phyloP scores from a whole-genome alignment of 2,113 vertebrate species.

The Empidonax traillii region DNA sequence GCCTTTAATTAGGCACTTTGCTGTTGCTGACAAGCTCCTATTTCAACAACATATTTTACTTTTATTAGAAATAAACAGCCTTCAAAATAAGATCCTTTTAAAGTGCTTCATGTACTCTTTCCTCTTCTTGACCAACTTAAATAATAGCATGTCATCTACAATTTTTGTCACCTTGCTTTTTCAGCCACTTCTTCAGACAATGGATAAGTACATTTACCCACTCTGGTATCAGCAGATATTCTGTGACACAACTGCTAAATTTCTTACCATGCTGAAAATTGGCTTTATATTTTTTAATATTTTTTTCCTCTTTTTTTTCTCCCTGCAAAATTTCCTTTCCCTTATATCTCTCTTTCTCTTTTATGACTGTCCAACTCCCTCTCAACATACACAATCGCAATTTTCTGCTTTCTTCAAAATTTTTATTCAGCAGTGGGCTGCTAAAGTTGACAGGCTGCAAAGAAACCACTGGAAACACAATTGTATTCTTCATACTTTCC shows the following conservation, averaged over 20 bases:
- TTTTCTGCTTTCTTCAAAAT: neutral
- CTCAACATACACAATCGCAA: neutral
- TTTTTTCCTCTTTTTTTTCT: neutral
- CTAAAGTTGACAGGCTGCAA: neutral
- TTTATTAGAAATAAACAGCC: neutral
- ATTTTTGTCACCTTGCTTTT: slow-evolving; percentile 23
- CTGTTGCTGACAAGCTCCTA: neutral
- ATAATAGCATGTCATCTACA: neutral
- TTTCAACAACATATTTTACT: neutral
- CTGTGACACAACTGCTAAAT: neutral
- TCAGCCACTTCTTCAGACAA: slow-evolving; percentile 10
- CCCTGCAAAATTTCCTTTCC: neutral
- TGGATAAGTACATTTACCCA: slow-evolving; percentile 4
- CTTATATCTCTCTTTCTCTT: neutral
- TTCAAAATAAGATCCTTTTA: neutral
- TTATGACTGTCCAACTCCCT: neutral
- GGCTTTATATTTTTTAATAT: neutral
- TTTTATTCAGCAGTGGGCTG: neutral
- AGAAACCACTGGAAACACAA: neutral
- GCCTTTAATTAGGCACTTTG: neutral
- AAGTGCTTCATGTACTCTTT: neutral
- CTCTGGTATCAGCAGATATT: neutral
- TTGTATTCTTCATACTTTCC: neutral
- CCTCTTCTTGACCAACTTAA: neutral
- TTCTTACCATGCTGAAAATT: neutral